Base-by-base conservation (phyloP, 37 sponge, comb jelly and placozoan species). In the Geodia barretti region DNA sequence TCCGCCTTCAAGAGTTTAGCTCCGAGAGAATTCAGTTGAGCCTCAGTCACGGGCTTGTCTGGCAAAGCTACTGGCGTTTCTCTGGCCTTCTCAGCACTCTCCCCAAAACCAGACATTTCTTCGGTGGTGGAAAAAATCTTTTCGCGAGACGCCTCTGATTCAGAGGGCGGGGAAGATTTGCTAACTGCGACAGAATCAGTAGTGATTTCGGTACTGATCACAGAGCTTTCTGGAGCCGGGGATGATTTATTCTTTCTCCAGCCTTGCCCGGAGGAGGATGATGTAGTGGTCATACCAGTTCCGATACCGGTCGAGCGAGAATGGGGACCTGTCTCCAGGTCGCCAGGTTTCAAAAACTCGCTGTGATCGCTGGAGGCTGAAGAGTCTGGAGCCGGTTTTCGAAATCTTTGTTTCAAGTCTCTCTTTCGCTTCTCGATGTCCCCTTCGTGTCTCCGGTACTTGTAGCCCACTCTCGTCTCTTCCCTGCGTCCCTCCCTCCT, bases 1-100 rank as follows among this genome's bases (percentile, higher is more conserved):
- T 97, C 98, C 26, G 98, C 98, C 82, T 84, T 94, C 47, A 93
- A 68, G 29, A 94, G 64, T 62, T 89, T 92, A 24, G 98, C 95
- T 30, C 89, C 81, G 8, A 92, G 28, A n/a, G 90, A 28, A 78
- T 97, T 94, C 31, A 97, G 78, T 35, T 92, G 82, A 20, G 86
- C 58, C 60, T 90, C 91, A 32, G 83, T 85, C 5, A 92, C 82
- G 42, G 58, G 58, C 23, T 83, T 74, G 20, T 34, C 64, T 9
- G 24, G 63, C 43, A 59, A 1, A 19, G 23, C 78, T 36, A 31
- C 28, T 29, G n/a, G 28, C 8, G 26, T 29, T 11, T 2, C 33
- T 68, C 54, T 47, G 54, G 7, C 54, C 7, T 7, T 47, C 7
- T 17, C 54, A 47, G 11, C 14, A 47, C 37, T 4, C 33, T 29